Base-by-base conservation (phyloP, 2,797 vertebrate genomes). In the Acrossocheilus wenchowensis region DNA sequence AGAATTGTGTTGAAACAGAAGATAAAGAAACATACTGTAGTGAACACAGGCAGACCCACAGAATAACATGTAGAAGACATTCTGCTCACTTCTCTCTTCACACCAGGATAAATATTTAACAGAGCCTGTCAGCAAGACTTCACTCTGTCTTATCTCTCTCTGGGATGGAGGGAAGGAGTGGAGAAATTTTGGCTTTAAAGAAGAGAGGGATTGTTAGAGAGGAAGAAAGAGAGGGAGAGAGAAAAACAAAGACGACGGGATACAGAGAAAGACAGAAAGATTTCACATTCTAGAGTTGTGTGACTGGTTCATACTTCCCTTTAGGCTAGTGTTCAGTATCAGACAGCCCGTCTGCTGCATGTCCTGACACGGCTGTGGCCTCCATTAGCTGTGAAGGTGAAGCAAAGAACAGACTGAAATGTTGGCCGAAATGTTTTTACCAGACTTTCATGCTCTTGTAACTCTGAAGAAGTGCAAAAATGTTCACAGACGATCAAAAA, bases 41-140 rank as follows among this genome's bases (percentile, higher is more conserved):
- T 85, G 90, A 92, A 77, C 83, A 90, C 91, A 91, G 86, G 83
- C 91, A 89, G 89, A 92, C 90, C 92, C 91, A 91, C 88, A 87
- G 89, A 89, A 91, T 88, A 88, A 85, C 83, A 90, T 89, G 86
- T 85, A 93, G 93, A 95, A 93, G 94, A 94, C 92, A 93, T 94
- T 94, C 93, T 92, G 90, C 92, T 94, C 91, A 91, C 92, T 91
- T 93, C 89, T 87, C 81, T 83, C 48, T 43, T 68, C 78, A 91
- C 92, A 91, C 93, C 92, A 93, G 93, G 90, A 94, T 96, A 94
- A 95, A 95, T 94, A 95, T 96, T 94, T 94, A 93, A 94, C 92
- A 83, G 86, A 92, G 92, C 86, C 92, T 93, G 94, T 94, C 94
- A 94, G 88, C 82, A 85, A 83, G 83, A 84, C 90, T 89, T 90